Evolutionary conservation across 2,113 vertebrate species (phyloP).

Genomic region (Centropristis striata): DNA sequence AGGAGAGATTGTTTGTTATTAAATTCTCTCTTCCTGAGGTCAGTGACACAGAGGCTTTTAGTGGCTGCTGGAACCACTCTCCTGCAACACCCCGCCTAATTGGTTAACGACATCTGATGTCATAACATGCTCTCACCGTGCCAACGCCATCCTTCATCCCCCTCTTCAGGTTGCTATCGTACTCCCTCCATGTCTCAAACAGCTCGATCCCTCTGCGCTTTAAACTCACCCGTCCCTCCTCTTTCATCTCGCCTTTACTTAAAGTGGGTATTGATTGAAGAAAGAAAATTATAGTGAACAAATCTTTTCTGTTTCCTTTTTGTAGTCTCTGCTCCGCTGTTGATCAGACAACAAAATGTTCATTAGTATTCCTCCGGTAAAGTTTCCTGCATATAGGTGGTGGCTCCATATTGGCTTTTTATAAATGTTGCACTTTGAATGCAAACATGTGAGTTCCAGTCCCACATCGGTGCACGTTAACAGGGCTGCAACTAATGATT

Average conservation of each 20-base stretch:
- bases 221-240: slow-evolving; percentile 3
- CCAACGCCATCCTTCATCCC: slow-evolving; percentile 46
- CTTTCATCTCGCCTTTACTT: slow-evolving; percentile 15
- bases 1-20: slow-evolving; percentile 75
- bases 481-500: not conserved
- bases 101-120: slow-evolving; percentile 79
- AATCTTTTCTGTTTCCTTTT: not conserved
- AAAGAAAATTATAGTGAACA: slow-evolving; percentile 14
- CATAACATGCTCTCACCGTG: slow-evolving; percentile 61
- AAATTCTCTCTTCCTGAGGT: slow-evolving; percentile 79
- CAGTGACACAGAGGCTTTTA: slow-evolving; percentile 79
- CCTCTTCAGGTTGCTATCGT: slow-evolving; percentile 31
- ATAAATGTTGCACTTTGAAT: not conserved
- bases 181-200: slow-evolving; percentile 16
- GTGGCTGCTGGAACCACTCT: slow-evolving; percentile 74
- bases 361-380: not conserved
- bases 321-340: not conserved
- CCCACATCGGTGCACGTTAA: not conserved
- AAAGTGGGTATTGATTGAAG: slow-evolving; percentile 43
- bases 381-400: not conserved
- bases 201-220: slow-evolving; percentile 5
- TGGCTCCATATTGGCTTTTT: not conserved
- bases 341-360: not conserved
- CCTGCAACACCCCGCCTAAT: slow-evolving; percentile 76
- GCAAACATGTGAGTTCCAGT: not conserved